phyloP scores from a whole-genome alignment of 2,888 invertebrate species.

The Neoitamus cyanurus region DNA sequence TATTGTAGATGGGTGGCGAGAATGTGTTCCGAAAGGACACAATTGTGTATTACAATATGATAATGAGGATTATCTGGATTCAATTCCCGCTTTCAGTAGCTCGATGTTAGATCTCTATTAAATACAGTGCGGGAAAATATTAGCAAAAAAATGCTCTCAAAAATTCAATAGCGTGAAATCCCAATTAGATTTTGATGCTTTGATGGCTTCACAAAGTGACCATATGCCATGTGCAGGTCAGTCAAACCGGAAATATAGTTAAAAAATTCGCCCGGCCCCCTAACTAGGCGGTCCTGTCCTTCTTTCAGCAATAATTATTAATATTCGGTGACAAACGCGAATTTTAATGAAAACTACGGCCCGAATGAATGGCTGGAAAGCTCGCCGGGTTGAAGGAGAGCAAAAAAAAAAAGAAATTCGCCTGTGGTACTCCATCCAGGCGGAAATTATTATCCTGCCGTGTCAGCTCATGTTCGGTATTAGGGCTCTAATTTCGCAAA shows the following conservation, averaged over 20 bases:
- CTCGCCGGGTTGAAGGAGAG: background rate
- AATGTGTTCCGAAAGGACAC: no score
- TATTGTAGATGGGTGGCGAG: no score
- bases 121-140: background rate
- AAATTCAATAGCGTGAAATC: background rate
- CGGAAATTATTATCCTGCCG: conserved; percentile 41
- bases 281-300: background rate
- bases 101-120: no score
- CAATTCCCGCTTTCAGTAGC: no score
- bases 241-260: background rate
- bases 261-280: background rate
- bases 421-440: conserved; percentile 12
- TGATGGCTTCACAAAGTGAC: background rate
- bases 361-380: background rate
- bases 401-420: background rate
- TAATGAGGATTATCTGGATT: no score
- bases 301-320: conserved; percentile 16
- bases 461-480: conserved; percentile 38
- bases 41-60: no score
- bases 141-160: background rate
- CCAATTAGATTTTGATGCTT: background rate
- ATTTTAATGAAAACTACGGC: conserved; percentile 31
- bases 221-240: background rate
- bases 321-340: conserved; percentile 21
- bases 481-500: conserved; percentile 39